phyloP scores from a whole-genome alignment of 2,113 vertebrate species.

The Entosphenus tridentatus region DNA sequence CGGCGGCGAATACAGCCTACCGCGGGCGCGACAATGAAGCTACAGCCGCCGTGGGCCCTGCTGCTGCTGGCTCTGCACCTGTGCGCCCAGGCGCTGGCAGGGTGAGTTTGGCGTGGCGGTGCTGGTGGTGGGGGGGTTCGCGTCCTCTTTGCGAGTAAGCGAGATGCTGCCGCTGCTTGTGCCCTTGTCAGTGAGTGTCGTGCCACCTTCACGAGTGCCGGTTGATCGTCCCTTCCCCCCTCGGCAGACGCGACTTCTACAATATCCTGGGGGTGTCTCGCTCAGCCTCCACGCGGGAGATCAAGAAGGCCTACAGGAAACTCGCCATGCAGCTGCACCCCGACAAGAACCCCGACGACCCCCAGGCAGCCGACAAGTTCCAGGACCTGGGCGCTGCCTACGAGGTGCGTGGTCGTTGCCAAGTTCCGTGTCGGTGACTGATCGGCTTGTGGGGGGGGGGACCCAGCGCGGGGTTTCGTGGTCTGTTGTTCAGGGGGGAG shows the following conservation, averaged over 20 bases:
- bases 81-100: too few species aligned
- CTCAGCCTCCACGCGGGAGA: constrained; percentile 61
- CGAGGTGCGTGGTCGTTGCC: constrained; percentile 32
- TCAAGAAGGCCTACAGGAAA: constrained; percentile 95
- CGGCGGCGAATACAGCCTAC: too few species aligned
- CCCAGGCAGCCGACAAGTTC: constrained; percentile 71
- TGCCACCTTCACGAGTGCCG: constrained; percentile 30
- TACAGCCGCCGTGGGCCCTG: too few species aligned
- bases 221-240: constrained; percentile 20
- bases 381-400: constrained; percentile 88
- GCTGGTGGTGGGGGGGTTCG: too few species aligned
- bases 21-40: too few species aligned
- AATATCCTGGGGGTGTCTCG: constrained; percentile 75
- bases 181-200: constrained; percentile 20
- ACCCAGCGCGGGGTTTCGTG: too few species aligned
- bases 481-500: too few species aligned
- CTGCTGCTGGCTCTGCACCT: too few species aligned
- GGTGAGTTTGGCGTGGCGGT: too few species aligned
- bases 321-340: constrained; percentile 82
- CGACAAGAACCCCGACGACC: constrained; percentile 80
- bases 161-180: constrained; percentile 28
- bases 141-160: too few species aligned
- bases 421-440: background rate
- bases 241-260: constrained; percentile 70
- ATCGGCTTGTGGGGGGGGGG: too few species aligned